Percentiles rank a stretch among this genome's conserved stretches.
phyloP scores from a whole-genome alignment of 2,797 vertebrate species.

The Mus spretus region DNA sequence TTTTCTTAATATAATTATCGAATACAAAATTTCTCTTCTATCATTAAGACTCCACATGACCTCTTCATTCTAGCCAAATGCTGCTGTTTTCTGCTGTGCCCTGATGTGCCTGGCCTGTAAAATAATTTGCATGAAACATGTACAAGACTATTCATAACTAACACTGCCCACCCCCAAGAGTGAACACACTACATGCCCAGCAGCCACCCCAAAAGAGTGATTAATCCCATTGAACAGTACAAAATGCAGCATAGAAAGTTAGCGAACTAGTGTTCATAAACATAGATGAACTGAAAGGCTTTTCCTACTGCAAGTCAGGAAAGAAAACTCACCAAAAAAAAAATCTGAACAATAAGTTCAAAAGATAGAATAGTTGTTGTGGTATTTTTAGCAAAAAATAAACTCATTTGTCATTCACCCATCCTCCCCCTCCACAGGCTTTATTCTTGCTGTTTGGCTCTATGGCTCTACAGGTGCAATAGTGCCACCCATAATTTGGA shows the following conservation, averaged over 20 bases:
- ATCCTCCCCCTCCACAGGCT: too few species aligned
- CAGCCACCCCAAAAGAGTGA: background rate
- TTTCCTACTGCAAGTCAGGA: background rate
- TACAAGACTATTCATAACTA: background rate
- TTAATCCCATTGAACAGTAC: background rate
- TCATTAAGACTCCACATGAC: too few species aligned
- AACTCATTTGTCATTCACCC: too few species aligned
- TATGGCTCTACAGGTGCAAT: too few species aligned
- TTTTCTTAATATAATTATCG: constrained; percentile 6
- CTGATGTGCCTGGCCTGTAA: background rate
- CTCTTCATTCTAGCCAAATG: background rate
- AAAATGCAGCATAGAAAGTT: background rate
- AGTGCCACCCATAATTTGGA: too few species aligned
- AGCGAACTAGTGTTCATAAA: background rate
- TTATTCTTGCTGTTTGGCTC: too few species aligned
- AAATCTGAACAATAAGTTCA: constrained; percentile 13
- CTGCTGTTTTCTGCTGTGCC: background rate
- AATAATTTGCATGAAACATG: background rate
- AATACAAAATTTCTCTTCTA: background rate
- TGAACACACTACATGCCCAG: background rate
- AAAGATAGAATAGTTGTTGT: background rate
- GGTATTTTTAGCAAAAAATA: background rate
- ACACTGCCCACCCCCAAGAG: background rate
- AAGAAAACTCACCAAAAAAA: background rate
- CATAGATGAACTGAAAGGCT: background rate